These are phyloP conservation scores for Aspidiotus rigidus DNA, from an alignment of 2,888 invertebrate genomes.

Conservation along the genomic window DNA sequence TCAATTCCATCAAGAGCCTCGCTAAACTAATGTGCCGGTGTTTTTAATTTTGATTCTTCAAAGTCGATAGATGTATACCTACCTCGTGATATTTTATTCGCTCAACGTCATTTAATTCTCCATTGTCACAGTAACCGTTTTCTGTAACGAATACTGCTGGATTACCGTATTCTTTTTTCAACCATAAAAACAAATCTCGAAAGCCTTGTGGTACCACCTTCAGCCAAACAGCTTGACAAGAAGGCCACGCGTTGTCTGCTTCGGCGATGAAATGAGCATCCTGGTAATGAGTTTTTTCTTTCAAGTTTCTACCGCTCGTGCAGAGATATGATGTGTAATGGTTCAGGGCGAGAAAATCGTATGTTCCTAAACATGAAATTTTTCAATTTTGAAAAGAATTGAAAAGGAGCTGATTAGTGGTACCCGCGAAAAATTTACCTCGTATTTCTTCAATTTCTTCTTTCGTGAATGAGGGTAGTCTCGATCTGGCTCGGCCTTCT, in stretches of 20 bases:
- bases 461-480: conserved; percentile 45
- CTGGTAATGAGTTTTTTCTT: conserved; percentile 28
- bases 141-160: conserved; percentile 43
- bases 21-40: not conserved
- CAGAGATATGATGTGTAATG: conserved; percentile 56
- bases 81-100: conserved; percentile 39
- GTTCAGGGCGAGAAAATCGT: conserved; percentile 66
- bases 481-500: conserved; percentile 45
- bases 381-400: not conserved
- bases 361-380: conserved; percentile 45
- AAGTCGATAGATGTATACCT: conserved; percentile 39
- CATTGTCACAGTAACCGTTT: conserved; percentile 43
- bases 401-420: not conserved
- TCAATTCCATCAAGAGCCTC: no score
- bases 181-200: conserved; percentile 43
- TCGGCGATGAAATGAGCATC: conserved; percentile 39
- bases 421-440: conserved; percentile 35
- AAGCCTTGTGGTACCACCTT: conserved; percentile 47
- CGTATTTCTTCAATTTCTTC: conserved; percentile 52
- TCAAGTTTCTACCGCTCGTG: conserved; percentile 28
- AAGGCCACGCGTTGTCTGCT: conserved; percentile 47
- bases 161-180: conserved; percentile 41
- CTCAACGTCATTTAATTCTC: conserved; percentile 41
- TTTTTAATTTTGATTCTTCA: not conserved
- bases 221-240: conserved; percentile 48